Percentiles rank a stretch among this genome's conserved stretches.
These are phyloP conservation scores for Sminthurides aquaticus DNA, from an alignment of 2,888 invertebrate genomes.

Conservation along the genomic window DNA sequence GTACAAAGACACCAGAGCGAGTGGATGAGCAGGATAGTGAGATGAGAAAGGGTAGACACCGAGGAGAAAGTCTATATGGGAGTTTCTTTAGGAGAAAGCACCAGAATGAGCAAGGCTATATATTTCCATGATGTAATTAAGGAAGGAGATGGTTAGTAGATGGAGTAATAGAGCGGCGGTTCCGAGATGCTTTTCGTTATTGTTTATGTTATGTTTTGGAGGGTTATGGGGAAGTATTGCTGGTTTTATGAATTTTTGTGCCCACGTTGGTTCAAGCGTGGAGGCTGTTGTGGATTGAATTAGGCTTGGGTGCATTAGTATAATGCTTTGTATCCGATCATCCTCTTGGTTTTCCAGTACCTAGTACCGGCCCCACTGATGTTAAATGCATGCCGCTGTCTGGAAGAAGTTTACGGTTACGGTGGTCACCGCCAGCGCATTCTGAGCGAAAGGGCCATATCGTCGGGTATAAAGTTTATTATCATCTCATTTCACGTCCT, in stretches of 20 bases:
- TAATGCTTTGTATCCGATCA: no score
- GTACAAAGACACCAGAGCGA: no score
- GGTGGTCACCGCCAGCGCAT: conserved; percentile 29
- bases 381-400: conserved; percentile 29
- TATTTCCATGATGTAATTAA: not conserved
- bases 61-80: no score
- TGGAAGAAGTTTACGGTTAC: conserved; percentile 30
- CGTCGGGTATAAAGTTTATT: conserved; percentile 34
- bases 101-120: no score
- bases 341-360: conserved; percentile 20
- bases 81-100: no score
- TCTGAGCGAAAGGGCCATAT: conserved; percentile 29
- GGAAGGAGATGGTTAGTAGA: not conserved
- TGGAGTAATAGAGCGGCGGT: not conserved
- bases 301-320: not conserved
- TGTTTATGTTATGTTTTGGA: not conserved
- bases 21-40: no score
- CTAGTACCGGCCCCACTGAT: conserved; percentile 26
- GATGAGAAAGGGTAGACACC: no score
- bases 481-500: conserved; percentile 21
- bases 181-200: not conserved
- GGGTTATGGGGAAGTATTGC: not conserved
- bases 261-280: no score
- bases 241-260: not conserved
- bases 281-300: no score